Percentiles rank a stretch among this genome's conserved stretches.
These are phyloP conservation scores for Petroica traversi DNA, from an alignment of 2,113 vertebrate genomes.

Conservation along the genomic window DNA sequence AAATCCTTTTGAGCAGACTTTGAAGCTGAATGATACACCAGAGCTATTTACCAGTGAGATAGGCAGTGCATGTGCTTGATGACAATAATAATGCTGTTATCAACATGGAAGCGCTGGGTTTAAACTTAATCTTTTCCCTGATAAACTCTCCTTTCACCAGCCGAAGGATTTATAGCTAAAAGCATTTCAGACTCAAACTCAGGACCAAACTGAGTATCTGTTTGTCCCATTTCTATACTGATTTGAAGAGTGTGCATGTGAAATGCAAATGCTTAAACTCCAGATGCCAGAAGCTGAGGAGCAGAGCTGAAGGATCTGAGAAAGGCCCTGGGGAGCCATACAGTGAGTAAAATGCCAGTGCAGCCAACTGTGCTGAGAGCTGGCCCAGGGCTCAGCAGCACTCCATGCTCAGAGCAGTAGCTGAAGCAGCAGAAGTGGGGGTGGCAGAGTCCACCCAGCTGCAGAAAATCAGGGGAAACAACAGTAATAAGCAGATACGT, in stretches of 20 bases:
- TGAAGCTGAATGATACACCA: not conserved
- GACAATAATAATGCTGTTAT: slow-evolving; percentile 36
- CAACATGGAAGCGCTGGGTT: not conserved
- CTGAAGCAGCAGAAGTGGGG: not conserved
- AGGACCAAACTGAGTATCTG: not conserved
- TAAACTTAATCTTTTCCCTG: slow-evolving; percentile 54
- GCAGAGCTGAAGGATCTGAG: not conserved
- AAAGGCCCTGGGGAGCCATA: not conserved
- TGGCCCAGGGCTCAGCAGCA: not conserved
- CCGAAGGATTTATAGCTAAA: not conserved
- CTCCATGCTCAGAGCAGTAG: not conserved
- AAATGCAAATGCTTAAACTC: not conserved
- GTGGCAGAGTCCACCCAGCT: not conserved
- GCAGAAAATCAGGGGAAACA: not conserved
- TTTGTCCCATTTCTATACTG: not conserved
- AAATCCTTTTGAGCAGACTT: slow-evolving; percentile 8
- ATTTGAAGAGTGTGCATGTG: not conserved
- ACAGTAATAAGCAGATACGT: not conserved
- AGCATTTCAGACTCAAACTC: not conserved
- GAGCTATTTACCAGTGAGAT: slow-evolving; percentile 19
- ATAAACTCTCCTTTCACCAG: slow-evolving; percentile 22
- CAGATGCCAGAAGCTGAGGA: not conserved
- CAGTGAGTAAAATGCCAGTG: not conserved
- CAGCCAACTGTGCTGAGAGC: not conserved
- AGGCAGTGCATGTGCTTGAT: not conserved